Percentiles rank a stretch among this genome's conserved stretches.
These are phyloP conservation scores for Drosophila sp. DNA, from an alignment of 1,140 invertebrate species.

Conservation along the genomic window DNA sequence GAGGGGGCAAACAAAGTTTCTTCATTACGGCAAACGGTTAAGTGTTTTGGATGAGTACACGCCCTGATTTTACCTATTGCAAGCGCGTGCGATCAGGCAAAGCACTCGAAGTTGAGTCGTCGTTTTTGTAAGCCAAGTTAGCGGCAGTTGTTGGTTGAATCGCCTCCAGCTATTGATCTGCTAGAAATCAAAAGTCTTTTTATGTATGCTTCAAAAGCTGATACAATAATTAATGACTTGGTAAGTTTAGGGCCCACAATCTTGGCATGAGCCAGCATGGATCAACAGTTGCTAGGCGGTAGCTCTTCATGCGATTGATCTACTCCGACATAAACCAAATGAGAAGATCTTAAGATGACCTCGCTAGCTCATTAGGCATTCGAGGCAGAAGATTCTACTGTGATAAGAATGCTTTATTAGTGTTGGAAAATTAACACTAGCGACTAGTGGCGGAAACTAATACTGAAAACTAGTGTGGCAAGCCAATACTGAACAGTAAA, in stretches of 20 bases:
- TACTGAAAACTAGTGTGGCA: too few relatives aligned
- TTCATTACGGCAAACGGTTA: conserved; percentile 72
- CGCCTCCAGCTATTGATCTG: conserved; percentile 79
- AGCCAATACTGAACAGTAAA: too few relatives aligned
- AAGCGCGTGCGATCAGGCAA: conserved; percentile 49
- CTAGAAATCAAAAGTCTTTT: conserved; percentile 82
- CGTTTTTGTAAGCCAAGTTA: conserved; percentile 46
- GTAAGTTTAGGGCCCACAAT: conserved; percentile 43
- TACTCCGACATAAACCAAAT: neutral
- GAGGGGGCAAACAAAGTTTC: conserved; percentile 58
- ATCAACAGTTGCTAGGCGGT: conserved; percentile 11
- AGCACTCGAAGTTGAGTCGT: conserved; percentile 23
- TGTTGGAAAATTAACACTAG: too few relatives aligned
- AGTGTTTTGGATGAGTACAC: conserved; percentile 82
- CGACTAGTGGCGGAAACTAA: too few relatives aligned
- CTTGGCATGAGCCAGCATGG: conserved; percentile 14
- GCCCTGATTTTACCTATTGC: conserved; percentile 64
- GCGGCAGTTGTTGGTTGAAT: conserved; percentile 25
- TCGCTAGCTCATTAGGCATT: neutral
- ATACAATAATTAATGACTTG: conserved; percentile 77
- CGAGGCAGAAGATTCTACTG: too few relatives aligned
- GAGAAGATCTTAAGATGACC: neutral
- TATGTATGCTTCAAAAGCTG: conserved; percentile 48
- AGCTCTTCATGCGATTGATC: conserved; percentile 13
- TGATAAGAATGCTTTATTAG: too few relatives aligned